A percentile compares a stretch with the other conserved stretches of the same genome.
Evolutionary conservation across 1,140 invertebrate genomes (phyloP).

Genomic region (Bombyx mori): DNA sequence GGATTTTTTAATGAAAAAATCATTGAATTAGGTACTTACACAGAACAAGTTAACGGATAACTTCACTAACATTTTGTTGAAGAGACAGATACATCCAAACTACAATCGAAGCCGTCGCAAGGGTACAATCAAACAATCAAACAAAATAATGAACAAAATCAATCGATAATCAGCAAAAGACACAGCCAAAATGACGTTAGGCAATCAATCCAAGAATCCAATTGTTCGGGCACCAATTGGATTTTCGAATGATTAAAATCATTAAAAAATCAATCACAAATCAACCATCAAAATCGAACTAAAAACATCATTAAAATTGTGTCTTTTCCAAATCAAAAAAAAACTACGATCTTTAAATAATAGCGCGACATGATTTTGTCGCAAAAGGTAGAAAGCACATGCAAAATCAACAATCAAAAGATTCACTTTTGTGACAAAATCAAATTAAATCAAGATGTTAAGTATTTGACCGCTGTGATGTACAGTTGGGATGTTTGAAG

Average conservation of each 20-base stretch:
- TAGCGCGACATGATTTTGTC: conserved; percentile 17
- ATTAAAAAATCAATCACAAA: conserved; percentile 2
- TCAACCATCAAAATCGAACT: too few relatives aligned
- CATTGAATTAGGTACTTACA: conserved; percentile 45
- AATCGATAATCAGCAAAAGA: conserved; percentile 8
- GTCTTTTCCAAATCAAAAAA: neutral
- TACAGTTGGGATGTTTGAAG: conserved; percentile 6
- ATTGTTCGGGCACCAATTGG: conserved; percentile 32
- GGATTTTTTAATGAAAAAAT: conserved; percentile 60
- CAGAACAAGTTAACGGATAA: conserved; percentile 25
- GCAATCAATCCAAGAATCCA: conserved; percentile 10
- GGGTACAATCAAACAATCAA: conserved; percentile 7
- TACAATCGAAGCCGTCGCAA: neutral
- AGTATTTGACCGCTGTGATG: conserved; percentile 2
- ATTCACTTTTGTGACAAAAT: conserved; percentile 40
- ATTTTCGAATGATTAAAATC: conserved; percentile 2
- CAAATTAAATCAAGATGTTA: conserved; percentile 26
- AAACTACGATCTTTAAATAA: too few relatives aligned
- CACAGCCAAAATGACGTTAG: conserved; percentile 7
- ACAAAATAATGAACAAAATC: conserved; percentile 1
- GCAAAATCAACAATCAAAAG: conserved; percentile 21
- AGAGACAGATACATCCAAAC: neutral
- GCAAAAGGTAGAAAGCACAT: conserved; percentile 30
- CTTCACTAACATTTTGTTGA: conserved; percentile 17
- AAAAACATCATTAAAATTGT: conserved; percentile 13